Conservation (phyloP, 2,888 invertebrate species). For the Eupithecia inturbata region DNA sequence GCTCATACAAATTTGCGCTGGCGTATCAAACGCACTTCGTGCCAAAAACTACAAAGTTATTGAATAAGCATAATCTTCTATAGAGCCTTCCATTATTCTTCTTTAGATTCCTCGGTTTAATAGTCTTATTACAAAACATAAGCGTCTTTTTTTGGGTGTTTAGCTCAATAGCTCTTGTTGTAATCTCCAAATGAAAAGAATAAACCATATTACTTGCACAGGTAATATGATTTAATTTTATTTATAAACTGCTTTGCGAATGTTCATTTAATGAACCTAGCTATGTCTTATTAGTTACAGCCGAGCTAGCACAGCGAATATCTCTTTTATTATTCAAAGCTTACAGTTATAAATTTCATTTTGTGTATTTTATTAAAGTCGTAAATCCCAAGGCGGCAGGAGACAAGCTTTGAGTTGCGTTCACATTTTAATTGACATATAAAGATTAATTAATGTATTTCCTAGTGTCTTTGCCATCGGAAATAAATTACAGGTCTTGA, state of each 20-base stretch:
- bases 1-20: background rate
- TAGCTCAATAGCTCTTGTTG: background rate
- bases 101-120: background rate
- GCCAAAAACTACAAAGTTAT: background rate
- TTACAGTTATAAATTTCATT: conserved; percentile 22
- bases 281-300: background rate
- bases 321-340: conserved; percentile 9
- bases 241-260: conserved; percentile 7
- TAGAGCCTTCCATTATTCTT: background rate
- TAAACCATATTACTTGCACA: background rate
- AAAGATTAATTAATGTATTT: conserved; percentile 30
- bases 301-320: conserved; percentile 23
- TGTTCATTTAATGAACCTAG: conserved; percentile 13
- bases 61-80: background rate
- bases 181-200: background rate
- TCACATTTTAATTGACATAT: conserved; percentile 37
- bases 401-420: conserved; percentile 44
- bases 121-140: too few relatives aligned
- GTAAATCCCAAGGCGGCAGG: conserved; percentile 40
- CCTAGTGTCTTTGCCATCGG: conserved; percentile 25
- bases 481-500: conserved; percentile 35
- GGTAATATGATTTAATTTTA: too few relatives aligned
- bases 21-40: background rate
- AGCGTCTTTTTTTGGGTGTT: background rate
- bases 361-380: conserved; percentile 29